These are phyloP conservation scores for Eulithis testata DNA, from an alignment of 2,888 invertebrate genomes.

Conservation along the genomic window DNA sequence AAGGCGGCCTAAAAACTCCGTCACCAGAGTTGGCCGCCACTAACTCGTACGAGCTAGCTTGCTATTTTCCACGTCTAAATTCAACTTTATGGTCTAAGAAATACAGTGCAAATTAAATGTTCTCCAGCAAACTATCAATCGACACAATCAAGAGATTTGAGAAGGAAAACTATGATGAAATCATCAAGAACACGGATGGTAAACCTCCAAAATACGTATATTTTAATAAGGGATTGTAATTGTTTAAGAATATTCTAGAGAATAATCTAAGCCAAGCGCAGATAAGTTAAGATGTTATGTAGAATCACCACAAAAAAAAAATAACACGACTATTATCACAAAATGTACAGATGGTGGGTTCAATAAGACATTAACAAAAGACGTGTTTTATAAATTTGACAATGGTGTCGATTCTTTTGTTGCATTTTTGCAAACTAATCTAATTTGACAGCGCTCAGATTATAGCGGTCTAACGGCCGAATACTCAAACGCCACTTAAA, in stretches of 20 bases:
- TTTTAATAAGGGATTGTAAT: constrained; percentile 95
- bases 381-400: no score
- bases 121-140: constrained; percentile 87
- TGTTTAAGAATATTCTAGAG: background rate
- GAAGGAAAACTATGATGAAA: constrained; percentile 88
- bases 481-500: no score
- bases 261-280: background rate
- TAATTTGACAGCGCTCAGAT: no score
- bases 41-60: no score
- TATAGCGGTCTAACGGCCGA: no score
- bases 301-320: background rate
- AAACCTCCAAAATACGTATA: constrained; percentile 90
- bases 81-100: background rate
- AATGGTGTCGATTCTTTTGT: no score
- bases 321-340: background rate
- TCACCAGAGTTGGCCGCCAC: no score
- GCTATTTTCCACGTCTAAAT: background rate
- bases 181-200: constrained; percentile 86
- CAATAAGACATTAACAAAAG: no score
- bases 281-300: background rate
- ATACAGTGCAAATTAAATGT: background rate
- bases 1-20: no score
- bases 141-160: constrained; percentile 90
- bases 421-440: no score
- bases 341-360: no score